A percentile compares a stretch with the other conserved stretches of the same genome.
Evolutionary conservation across 1,140 invertebrate genomes (phyloP).

Genomic region (Drosophila kanapiae): DNA sequence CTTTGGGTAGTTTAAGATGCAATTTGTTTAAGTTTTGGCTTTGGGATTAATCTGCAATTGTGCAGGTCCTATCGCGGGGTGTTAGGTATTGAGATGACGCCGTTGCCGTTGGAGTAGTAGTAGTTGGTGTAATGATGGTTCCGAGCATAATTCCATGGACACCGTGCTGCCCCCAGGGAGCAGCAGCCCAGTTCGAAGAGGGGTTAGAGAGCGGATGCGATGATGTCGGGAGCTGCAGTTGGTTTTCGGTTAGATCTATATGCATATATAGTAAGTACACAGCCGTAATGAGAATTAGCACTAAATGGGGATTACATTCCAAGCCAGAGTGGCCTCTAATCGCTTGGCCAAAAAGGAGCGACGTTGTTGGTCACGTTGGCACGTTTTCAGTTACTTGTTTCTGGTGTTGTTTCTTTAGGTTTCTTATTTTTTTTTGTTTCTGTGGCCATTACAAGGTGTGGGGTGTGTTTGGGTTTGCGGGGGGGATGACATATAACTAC

Average conservation of each 20-base stretch:
- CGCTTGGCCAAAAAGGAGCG: constrained; percentile 66
- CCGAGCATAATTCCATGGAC: constrained; percentile 67
- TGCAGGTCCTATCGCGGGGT: constrained; percentile 34
- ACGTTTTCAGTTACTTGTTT: constrained; percentile 67
- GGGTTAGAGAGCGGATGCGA: constrained; percentile 31
- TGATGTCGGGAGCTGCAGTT: constrained; percentile 47
- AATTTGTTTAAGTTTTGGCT: constrained; percentile 29
- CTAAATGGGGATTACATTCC: constrained; percentile 40
- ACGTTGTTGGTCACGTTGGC: constrained; percentile 70
- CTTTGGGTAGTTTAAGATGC: constrained; percentile 24
- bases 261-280: constrained; percentile 43
- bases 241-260: constrained; percentile 38
- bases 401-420: constrained; percentile 1
- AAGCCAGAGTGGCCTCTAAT: constrained; percentile 31
- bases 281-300: constrained; percentile 65
- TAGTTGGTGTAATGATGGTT: constrained; percentile 40
- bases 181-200: constrained; percentile 52
- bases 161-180: constrained; percentile 57
- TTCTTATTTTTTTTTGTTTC: constrained; percentile 8
- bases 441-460: constrained; percentile 7
- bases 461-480: constrained; percentile 4
- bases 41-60: constrained; percentile 47
- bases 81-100: constrained; percentile 63
- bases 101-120: constrained; percentile 28
- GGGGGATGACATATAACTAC: constrained; percentile 72